Percentiles rank a stretch among this genome's conserved stretches.
Conservation (phyloP, 2,113 vertebrate genomes). For the Hiodon alosoides region DNA sequence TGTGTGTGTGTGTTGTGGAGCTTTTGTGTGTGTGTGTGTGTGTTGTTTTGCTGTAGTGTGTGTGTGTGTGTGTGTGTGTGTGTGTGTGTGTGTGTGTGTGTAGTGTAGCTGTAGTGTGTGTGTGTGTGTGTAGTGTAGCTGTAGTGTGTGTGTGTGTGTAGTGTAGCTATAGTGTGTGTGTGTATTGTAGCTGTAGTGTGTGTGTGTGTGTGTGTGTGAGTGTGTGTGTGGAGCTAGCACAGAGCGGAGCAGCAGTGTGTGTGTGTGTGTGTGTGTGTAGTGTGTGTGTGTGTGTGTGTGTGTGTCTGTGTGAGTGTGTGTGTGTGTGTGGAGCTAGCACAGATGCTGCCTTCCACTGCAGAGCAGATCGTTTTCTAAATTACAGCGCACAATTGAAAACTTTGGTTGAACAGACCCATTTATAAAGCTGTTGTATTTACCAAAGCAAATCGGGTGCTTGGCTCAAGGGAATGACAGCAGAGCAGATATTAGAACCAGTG, state of each 20-base stretch:
- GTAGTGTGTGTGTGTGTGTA: not conserved
- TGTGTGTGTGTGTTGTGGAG: not conserved
- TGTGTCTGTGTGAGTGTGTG: not conserved
- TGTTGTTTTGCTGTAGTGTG: not conserved
- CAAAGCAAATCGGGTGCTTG: too few relatives aligned
- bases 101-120: not conserved
- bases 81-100: not conserved
- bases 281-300: not conserved
- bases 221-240: too few relatives aligned
- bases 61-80: constrained; percentile 1
- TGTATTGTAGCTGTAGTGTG: too few relatives aligned
- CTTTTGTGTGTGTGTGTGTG: constrained; percentile 10
- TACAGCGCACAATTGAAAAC: too few relatives aligned
- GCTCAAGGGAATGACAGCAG: too few relatives aligned
- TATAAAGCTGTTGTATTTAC: not conserved
- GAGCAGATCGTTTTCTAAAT: not conserved
- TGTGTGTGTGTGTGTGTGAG: not conserved
- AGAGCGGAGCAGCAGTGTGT: too few relatives aligned
- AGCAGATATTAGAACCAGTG: too few relatives aligned
- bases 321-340: too few relatives aligned
- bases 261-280: not conserved
- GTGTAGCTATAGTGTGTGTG: not conserved
- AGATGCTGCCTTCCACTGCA: too few relatives aligned
- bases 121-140: not conserved
- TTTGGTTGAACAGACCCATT: not conserved